Conservation (phyloP, 2,888 invertebrate species). For the Apodemia hepburni region DNA sequence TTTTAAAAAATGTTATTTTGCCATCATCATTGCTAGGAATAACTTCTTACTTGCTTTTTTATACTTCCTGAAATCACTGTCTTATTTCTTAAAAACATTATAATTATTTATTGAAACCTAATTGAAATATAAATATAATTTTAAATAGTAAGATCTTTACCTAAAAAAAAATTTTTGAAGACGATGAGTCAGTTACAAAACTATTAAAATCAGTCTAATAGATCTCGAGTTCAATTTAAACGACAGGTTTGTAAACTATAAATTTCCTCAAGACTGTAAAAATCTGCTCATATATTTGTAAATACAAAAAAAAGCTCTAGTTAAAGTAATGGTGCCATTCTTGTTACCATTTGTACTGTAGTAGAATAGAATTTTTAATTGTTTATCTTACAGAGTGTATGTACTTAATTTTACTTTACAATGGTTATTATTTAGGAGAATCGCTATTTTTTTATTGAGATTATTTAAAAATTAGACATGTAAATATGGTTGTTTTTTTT, state of each 20-base stretch:
- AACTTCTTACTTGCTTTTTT: neutral
- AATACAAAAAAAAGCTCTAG: conserved; percentile 16
- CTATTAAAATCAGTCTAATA: too few relatives aligned
- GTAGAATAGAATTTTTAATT: conserved; percentile 35
- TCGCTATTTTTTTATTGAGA: conserved; percentile 25
- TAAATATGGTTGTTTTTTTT: conserved; percentile 28
- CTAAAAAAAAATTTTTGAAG: too few relatives aligned
- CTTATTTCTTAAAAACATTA: neutral
- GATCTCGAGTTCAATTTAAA: too few relatives aligned
- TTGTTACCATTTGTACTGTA: conserved; percentile 62
- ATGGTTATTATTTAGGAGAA: conserved; percentile 17
- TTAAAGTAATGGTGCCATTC: conserved; percentile 61
- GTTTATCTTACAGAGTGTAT: conserved; percentile 8
- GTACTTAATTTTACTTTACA: conserved; percentile 38
- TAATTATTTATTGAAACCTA: neutral
- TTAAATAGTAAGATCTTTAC: neutral
- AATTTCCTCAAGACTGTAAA: conserved; percentile 1
- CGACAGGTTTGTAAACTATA: too few relatives aligned
- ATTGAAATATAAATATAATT: neutral
- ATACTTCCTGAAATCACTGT: neutral
- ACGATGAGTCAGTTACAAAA: too few relatives aligned
- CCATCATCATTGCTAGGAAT: neutral
- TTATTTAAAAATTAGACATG: conserved; percentile 28
- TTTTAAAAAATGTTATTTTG: too few relatives aligned
- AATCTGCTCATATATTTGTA: conserved; percentile 5